phyloP scores from a whole-genome alignment of 1,140 invertebrate genomes.

The fruit fly (Drosophila melanogaster) region DNA sequence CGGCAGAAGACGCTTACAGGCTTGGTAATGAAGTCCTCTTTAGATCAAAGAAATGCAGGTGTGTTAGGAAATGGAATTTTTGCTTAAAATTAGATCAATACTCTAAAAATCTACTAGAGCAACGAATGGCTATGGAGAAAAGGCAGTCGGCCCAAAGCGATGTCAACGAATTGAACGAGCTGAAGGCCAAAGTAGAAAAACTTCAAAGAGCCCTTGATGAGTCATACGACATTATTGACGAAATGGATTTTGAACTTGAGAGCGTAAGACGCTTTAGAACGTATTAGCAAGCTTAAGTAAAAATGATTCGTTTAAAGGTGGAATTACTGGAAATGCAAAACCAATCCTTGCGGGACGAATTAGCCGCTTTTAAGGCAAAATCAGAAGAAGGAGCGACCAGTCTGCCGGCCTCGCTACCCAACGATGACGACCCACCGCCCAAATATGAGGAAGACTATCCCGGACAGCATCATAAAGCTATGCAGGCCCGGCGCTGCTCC shows the following conservation, averaged over 20 bases:
- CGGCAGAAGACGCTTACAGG: constrained; percentile 75
- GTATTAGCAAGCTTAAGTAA: not conserved
- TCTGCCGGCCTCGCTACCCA: not conserved
- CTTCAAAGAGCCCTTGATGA: constrained; percentile 69
- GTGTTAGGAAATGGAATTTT: not conserved
- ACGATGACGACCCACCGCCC: constrained; percentile 60
- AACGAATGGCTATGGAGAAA: constrained; percentile 57
- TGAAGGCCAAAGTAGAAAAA: constrained; percentile 63
- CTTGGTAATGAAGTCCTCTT: constrained; percentile 75
- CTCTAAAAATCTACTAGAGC: constrained; percentile 22
- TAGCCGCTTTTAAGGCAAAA: constrained; percentile 46
- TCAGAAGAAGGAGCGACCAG: not conserved
- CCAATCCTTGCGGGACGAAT: constrained; percentile 59
- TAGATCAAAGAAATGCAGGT: constrained; percentile 65
- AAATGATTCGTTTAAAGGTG: constrained; percentile 22
- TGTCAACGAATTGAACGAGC: constrained; percentile 35
- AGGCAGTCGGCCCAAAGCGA: constrained; percentile 52
- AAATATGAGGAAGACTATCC: constrained; percentile 37
- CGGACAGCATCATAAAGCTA: not conserved
- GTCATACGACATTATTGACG: constrained; percentile 80
- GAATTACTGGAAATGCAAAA: constrained; percentile 80
- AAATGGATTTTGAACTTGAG: constrained; percentile 81
- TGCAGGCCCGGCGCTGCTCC: constrained; percentile 10
- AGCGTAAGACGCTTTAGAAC: constrained; percentile 46
- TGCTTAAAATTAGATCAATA: rapidly evolving